Percentiles rank a stretch among this genome's conserved stretches.
Evolutionary conservation across 2,113 vertebrate species (phyloP).

Genomic region (Melanotaenia duboulayi): DNA sequence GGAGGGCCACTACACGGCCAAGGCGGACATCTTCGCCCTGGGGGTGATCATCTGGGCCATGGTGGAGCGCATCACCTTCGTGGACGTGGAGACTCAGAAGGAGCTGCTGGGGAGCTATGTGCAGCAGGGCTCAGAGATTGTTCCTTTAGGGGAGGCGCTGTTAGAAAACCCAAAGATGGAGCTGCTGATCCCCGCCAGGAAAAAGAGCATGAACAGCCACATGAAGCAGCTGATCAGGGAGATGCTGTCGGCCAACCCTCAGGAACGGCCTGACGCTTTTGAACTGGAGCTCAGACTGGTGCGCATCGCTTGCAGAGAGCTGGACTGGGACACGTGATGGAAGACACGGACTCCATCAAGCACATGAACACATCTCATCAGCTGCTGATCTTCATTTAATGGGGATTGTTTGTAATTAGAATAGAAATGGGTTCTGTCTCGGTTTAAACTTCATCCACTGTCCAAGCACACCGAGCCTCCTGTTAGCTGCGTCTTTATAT

Average conservation of each 20-base stretch:
- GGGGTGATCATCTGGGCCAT: slow-evolving; percentile 99
- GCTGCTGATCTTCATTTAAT: slow-evolving; percentile 29
- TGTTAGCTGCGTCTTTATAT: slow-evolving; percentile 52
- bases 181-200: slow-evolving; percentile 93
- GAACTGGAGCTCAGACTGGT: slow-evolving; percentile 96
- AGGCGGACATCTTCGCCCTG: slow-evolving; percentile 97
- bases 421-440: slow-evolving; percentile 17
- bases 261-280: slow-evolving; percentile 95
- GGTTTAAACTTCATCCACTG: slow-evolving; percentile 41
- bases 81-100: slow-evolving; percentile 95
- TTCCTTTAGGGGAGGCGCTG: slow-evolving; percentile 94
- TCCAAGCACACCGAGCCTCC: slow-evolving; percentile 45
- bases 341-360: slow-evolving; percentile 26
- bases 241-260: slow-evolving; percentile 96
- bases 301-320: slow-evolving; percentile 95
- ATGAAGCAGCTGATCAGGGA: slow-evolving; percentile 97
- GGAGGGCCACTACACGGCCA: slow-evolving; percentile 98
- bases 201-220: slow-evolving; percentile 93
- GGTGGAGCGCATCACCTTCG: slow-evolving; percentile 95
- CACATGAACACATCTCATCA: slow-evolving; percentile 43
- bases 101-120: slow-evolving; percentile 95
- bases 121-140: slow-evolving; percentile 91
- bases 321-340: slow-evolving; percentile 96
- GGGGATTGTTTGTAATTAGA: slow-evolving; percentile 24
- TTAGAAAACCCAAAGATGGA: slow-evolving; percentile 98